phyloP scores from a whole-genome alignment of 2,888 invertebrate genomes.

The Gastrophysa polygoni region DNA sequence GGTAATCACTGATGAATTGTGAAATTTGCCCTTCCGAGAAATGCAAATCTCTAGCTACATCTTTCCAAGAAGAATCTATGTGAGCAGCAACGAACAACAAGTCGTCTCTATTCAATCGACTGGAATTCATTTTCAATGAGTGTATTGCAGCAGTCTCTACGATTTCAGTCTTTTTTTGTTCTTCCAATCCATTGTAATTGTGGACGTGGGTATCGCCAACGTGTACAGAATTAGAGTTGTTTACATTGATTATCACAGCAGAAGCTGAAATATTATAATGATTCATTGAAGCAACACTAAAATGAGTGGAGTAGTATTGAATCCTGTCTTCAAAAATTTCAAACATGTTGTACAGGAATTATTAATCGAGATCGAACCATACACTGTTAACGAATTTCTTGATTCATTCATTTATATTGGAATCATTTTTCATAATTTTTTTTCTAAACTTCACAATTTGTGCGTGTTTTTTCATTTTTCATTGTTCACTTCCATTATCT shows the following conservation, averaged over 20 bases:
- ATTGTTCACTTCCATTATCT: no score
- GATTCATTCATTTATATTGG: no score
- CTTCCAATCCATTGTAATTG: constrained; percentile 29
- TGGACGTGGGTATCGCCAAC: constrained; percentile 31
- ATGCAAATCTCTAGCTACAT: constrained; percentile 60
- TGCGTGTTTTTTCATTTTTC: no score
- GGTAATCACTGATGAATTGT: constrained; percentile 62
- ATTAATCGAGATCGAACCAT: no score
- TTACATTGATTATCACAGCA: constrained; percentile 35
- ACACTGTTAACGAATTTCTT: no score
- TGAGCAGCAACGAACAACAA: constrained; percentile 65
- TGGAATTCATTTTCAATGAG: constrained; percentile 21
- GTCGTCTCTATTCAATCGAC: constrained; percentile 48
- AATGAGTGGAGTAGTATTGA: background rate
- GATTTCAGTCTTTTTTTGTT: constrained; percentile 37
- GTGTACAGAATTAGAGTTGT: constrained; percentile 31
- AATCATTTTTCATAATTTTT: no score
- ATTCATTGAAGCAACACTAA: background rate
- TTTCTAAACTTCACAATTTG: no score
- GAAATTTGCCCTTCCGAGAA: constrained; percentile 64
- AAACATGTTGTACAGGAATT: no score
- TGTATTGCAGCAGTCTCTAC: constrained; percentile 34
- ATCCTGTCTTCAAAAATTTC: background rate
- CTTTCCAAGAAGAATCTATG: constrained; percentile 67
- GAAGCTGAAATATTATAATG: constrained; percentile 11